Evolutionary conservation across 2,888 invertebrate genomes (phyloP).

Genomic region (Lochmaea crataegi): DNA sequence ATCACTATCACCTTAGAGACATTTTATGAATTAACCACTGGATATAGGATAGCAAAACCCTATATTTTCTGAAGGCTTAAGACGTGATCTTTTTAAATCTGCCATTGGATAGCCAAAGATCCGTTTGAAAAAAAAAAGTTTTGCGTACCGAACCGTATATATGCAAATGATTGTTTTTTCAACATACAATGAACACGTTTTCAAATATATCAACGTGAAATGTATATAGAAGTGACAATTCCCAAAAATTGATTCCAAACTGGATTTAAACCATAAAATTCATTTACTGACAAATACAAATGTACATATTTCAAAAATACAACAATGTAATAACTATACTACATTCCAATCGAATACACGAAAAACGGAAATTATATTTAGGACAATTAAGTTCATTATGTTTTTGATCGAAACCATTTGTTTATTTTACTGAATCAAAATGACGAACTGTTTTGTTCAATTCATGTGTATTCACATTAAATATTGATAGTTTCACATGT

Average conservation of each 20-base stretch:
- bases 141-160: too few relatives aligned
- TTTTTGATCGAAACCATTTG: background rate
- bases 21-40: too few relatives aligned
- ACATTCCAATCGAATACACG: background rate
- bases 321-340: background rate
- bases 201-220: background rate
- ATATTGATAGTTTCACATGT: too few relatives aligned
- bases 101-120: too few relatives aligned
- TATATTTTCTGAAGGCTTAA: too few relatives aligned
- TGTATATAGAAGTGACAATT: background rate
- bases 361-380: constrained; percentile 1
- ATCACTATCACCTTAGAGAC: too few relatives aligned
- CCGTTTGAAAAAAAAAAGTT: too few relatives aligned
- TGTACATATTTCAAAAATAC: constrained; percentile 3
- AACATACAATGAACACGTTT: background rate
- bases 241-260: background rate
- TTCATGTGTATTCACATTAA: too few relatives aligned
- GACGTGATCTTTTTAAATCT: too few relatives aligned
- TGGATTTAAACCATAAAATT: background rate
- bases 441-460: too few relatives aligned
- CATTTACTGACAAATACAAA: background rate
- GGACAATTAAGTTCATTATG: background rate
- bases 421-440: background rate
- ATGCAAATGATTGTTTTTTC: background rate
- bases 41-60: too few relatives aligned